Evolutionary conservation across 2,888 invertebrate species (phyloP).

Genomic region (Isotomurus palustris): DNA sequence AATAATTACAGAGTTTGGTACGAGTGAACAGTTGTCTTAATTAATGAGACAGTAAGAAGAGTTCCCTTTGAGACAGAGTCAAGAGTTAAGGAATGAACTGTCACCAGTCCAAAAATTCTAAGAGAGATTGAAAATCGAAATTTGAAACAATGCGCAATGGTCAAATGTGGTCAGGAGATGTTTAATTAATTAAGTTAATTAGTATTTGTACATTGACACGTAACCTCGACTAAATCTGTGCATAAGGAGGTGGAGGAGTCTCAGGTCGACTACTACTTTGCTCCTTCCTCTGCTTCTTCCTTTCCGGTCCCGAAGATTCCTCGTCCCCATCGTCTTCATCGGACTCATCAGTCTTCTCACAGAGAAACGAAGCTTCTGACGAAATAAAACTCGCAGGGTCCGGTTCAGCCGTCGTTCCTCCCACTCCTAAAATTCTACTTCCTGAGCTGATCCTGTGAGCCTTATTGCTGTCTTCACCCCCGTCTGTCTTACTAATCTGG

Average conservation of each 20-base stretch:
- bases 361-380: not conserved
- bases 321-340: constrained; percentile 1
- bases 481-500: constrained; percentile 1
- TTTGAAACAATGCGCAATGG: no score
- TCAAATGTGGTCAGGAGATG: no score
- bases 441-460: constrained; percentile 10
- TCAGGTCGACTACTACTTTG: constrained; percentile 19
- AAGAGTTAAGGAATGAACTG: no score
- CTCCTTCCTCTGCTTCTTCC: constrained; percentile 3
- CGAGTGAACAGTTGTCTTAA: no score
- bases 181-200: not conserved
- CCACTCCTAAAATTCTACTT: constrained; percentile 9
- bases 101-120: no score
- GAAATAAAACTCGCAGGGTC: constrained; percentile 1
- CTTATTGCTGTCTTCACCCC: not conserved
- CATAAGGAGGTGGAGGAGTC: constrained; percentile 39
- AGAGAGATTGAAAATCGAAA: no score
- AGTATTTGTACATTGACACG: no score
- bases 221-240: constrained; percentile 15
- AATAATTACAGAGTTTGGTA: no score
- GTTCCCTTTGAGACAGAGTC: no score
- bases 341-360: constrained; percentile 2
- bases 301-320: not conserved
- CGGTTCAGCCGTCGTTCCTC: constrained; percentile 12
- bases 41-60: no score